phyloP scores from a whole-genome alignment of 2,797 vertebrate genomes.

The Peromyscus eremicus region DNA sequence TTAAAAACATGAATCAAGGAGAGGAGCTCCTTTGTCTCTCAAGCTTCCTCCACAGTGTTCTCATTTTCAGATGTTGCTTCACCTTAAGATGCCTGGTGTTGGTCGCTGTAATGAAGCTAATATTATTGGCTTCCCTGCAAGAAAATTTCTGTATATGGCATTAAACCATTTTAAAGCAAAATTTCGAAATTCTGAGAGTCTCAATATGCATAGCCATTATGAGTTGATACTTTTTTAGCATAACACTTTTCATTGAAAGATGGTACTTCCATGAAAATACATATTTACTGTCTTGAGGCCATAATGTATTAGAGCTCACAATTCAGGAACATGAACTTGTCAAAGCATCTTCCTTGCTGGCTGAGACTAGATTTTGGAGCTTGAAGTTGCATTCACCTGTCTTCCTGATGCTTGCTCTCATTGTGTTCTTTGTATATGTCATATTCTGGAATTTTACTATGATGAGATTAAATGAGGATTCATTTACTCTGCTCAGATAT shows the following conservation, averaged over 20 bases:
- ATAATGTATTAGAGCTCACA: not conserved
- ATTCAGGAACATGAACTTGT: not conserved
- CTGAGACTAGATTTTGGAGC: not conserved
- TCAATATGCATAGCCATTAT: not conserved
- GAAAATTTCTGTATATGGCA: not conserved
- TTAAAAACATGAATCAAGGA: conserved; percentile 46
- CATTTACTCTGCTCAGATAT: conserved; percentile 4
- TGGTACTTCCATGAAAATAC: not conserved
- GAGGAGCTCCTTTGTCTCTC: conserved; percentile 19
- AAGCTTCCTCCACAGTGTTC: not conserved
- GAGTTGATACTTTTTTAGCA: not conserved
- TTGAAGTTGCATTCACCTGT: conserved; percentile 23
- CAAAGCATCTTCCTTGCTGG: conserved; percentile 23
- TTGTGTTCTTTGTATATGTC: conserved; percentile 14
- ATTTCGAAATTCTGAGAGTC: not conserved
- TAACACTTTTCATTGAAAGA: not conserved
- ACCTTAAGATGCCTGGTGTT: conserved; percentile 28
- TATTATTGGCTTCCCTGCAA: not conserved
- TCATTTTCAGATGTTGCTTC: conserved; percentile 7
- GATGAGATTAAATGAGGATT: not conserved
- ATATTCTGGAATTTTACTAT: conserved; percentile 12
- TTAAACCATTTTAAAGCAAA: not conserved
- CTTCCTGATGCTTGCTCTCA: not conserved
- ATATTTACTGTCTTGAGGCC: not conserved
- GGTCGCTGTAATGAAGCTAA: conserved; percentile 13